These are phyloP conservation scores for Cichlasoma orientale DNA, from an alignment of 2,797 vertebrate genomes.

Conservation along the genomic window DNA sequence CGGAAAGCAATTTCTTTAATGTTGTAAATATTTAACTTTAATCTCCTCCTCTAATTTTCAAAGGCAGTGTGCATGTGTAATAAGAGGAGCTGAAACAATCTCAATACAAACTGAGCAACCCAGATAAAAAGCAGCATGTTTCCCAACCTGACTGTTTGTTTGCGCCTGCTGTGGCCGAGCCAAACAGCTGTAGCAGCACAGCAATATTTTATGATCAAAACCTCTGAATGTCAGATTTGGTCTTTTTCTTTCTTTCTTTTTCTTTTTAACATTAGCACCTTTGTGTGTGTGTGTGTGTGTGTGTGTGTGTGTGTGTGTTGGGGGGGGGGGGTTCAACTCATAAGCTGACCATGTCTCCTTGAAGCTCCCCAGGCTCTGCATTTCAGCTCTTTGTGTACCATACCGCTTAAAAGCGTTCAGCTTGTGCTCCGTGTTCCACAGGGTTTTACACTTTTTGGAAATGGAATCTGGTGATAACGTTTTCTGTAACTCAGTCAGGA, in stretches of 20 bases:
- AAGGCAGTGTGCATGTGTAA: not conserved
- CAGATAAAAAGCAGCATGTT: not conserved
- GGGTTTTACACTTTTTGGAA: not conserved
- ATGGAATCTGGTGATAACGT: slow-evolving; percentile 3
- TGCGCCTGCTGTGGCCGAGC: slow-evolving; percentile 14
- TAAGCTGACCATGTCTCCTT: not conserved
- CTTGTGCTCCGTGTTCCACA: not conserved
- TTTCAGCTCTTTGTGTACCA: not conserved
- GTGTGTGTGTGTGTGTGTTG: no score
- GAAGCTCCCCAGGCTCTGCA: not conserved
- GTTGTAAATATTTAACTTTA: not conserved
- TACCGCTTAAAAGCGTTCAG: not conserved
- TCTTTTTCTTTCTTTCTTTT: slow-evolving; percentile 1
- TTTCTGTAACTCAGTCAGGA: slow-evolving; percentile 7
- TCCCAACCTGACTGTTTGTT: slow-evolving; percentile 12
- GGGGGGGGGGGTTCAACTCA: not conserved
- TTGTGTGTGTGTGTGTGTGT: no score
- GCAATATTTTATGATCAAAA: slow-evolving; percentile 13
- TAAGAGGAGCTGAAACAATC: not conserved
- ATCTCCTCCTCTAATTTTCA: not conserved
- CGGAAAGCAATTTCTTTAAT: not conserved
- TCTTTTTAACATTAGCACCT: no score
- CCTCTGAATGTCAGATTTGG: slow-evolving; percentile 20
- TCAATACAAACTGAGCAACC: not conserved
- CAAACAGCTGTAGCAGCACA: not conserved